Conservation (phyloP, 1,140 invertebrate genomes). For the Metaphire vulgaris region DNA sequence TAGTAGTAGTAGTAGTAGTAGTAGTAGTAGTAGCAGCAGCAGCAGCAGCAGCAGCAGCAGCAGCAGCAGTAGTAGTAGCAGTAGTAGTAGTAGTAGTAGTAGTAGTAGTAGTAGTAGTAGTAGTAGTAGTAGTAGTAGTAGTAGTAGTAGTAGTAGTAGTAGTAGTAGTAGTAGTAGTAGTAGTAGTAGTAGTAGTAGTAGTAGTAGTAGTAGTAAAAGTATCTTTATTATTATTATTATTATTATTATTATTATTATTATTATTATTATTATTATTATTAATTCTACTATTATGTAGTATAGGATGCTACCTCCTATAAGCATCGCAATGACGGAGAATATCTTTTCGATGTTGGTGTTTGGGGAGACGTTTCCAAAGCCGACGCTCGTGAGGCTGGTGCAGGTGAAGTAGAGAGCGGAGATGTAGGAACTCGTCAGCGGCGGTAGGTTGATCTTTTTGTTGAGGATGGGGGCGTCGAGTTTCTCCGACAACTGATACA, state of each 20-base stretch:
- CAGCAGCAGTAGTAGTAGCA: conserved; percentile 6
- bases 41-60: conserved; percentile 4
- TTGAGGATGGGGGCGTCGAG: conserved; percentile 38
- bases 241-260: no score
- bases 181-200: no score
- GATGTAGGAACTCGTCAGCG: conserved; percentile 62
- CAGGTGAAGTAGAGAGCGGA: conserved; percentile 94
- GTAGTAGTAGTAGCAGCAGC: no score
- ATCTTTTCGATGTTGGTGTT: conserved; percentile 85
- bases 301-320: conserved; percentile 85
- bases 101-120: conserved; percentile 6
- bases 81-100: conserved; percentile 6
- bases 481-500: conserved; percentile 44
- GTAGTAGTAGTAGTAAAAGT: no score
- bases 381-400: conserved; percentile 88
- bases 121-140: no score
- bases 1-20: no score
- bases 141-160: no score
- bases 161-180: no score
- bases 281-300: conserved; percentile 44
- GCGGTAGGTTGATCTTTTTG: conserved; percentile 42
- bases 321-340: conserved; percentile 88
- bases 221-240: no score
- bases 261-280: no score
- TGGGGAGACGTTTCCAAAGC: conserved; percentile 93